Evolutionary conservation across 23 tunicate species (phyloP).

Genomic region (Diplosoma virens): DNA sequence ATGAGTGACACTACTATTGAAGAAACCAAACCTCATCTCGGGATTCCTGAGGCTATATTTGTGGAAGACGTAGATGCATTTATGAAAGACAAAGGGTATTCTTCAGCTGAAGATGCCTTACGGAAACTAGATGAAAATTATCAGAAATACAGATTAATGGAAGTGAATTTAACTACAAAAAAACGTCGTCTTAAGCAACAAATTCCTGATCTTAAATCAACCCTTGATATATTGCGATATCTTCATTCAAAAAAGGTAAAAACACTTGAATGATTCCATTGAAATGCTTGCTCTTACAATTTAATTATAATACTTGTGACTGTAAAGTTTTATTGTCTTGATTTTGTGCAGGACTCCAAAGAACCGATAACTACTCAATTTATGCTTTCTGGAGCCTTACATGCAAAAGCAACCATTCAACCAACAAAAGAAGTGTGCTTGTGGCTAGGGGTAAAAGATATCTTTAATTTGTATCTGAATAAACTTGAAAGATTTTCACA

Average conservation of each 20-base stretch:
- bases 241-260: constrained; percentile 51
- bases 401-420: constrained; percentile 91
- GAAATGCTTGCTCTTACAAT: too few relatives aligned
- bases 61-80: constrained; percentile 79
- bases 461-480: too few relatives aligned
- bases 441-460: constrained; percentile 91
- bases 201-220: constrained; percentile 85
- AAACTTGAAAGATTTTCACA: too few relatives aligned
- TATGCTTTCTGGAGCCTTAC: constrained; percentile 71
- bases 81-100: constrained; percentile 51
- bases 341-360: constrained; percentile 27
- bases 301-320: too few relatives aligned
- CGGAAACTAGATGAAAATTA: constrained; percentile 75
- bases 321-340: background rate
- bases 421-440: constrained; percentile 80
- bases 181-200: constrained; percentile 72
- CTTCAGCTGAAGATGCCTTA: constrained; percentile 48
- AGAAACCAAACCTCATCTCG: constrained; percentile 52
- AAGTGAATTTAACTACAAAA: constrained; percentile 53
- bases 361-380: constrained; percentile 69
- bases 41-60: constrained; percentile 86
- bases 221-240: constrained; percentile 81
- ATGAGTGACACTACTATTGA: constrained; percentile 21
- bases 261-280: too few relatives aligned
- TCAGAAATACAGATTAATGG: constrained; percentile 91